Evolutionary conservation across 2,888 invertebrate genomes (phyloP).

Genomic region (Ophion costatus): DNA sequence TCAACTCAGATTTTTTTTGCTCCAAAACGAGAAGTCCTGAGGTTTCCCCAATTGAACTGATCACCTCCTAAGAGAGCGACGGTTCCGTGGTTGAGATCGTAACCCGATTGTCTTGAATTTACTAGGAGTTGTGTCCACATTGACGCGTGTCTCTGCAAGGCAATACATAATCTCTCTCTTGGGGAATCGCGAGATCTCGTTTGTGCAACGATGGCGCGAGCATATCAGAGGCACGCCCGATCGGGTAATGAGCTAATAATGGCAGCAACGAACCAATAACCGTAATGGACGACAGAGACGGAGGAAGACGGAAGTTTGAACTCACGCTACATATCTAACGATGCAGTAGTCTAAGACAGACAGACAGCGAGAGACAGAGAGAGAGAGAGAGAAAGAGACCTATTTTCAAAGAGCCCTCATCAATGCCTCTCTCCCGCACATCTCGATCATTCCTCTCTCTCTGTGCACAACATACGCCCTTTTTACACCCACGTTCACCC

Average conservation of each 20-base stretch:
- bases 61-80: not conserved
- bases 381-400: slow-evolving; percentile 4
- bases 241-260: slow-evolving; percentile 77
- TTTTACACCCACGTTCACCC: slow-evolving; percentile 6
- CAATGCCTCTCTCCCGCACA: slow-evolving; percentile 22
- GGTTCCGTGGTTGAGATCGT: not conserved
- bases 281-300: slow-evolving; percentile 74
- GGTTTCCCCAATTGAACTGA: not conserved
- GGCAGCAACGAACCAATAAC: slow-evolving; percentile 76
- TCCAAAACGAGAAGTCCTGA: not conserved
- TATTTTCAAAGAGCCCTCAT: slow-evolving; percentile 18
- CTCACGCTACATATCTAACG: slow-evolving; percentile 43
- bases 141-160: slow-evolving; percentile 7
- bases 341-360: not conserved
- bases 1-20: not conserved
- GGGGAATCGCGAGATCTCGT: slow-evolving; percentile 30
- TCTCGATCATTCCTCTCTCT: slow-evolving; percentile 53
- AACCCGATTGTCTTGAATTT: not conserved
- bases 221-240: slow-evolving; percentile 60
- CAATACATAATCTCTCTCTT: slow-evolving; percentile 16
- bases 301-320: slow-evolving; percentile 45
- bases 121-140: not conserved
- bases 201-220: slow-evolving; percentile 38
- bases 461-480: slow-evolving; percentile 2
- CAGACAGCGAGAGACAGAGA: not conserved